phyloP scores from a whole-genome alignment of 2,797 vertebrate genomes.

The Phyllotis vaccarum region DNA sequence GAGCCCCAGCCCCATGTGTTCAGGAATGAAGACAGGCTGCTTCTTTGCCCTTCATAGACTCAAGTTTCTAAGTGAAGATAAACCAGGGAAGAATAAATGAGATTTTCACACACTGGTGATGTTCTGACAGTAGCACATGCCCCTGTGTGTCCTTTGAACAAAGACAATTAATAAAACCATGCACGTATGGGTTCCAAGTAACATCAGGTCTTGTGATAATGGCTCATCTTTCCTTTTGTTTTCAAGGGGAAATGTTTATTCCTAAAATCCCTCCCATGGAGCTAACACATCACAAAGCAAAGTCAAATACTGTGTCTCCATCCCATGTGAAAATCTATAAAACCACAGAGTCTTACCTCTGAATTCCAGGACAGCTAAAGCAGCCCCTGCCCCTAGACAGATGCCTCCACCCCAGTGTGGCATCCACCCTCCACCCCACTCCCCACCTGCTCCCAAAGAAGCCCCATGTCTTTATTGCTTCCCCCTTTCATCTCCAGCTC shows the following conservation, averaged over 20 bases:
- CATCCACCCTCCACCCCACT: too few relatives aligned
- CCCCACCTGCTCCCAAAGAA: not conserved
- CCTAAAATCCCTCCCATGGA: not conserved
- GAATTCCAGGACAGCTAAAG: not conserved
- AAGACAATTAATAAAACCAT: not conserved
- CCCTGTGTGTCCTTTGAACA: not conserved
- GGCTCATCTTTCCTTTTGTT: not conserved
- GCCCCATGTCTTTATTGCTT: not conserved
- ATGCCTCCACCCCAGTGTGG: rapidly evolving
- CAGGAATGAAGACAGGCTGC: too few relatives aligned
- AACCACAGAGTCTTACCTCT: not conserved
- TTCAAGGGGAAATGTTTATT: not conserved
- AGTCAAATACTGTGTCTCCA: not conserved
- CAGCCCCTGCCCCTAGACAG: rapidly evolving
- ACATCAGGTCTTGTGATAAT: not conserved
- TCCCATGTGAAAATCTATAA: not conserved
- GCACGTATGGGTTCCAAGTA: not conserved
- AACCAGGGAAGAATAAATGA: not conserved
- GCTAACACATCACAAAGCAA: not conserved
- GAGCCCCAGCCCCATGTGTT: not conserved
- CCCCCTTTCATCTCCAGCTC: not conserved
- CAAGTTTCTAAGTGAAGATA: not conserved
- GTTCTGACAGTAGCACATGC: not conserved
- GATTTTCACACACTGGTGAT: not conserved
- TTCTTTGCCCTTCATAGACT: not conserved